Conservation (phyloP, 2,797 vertebrate genomes). For the Ctenopoma multispine region DNA sequence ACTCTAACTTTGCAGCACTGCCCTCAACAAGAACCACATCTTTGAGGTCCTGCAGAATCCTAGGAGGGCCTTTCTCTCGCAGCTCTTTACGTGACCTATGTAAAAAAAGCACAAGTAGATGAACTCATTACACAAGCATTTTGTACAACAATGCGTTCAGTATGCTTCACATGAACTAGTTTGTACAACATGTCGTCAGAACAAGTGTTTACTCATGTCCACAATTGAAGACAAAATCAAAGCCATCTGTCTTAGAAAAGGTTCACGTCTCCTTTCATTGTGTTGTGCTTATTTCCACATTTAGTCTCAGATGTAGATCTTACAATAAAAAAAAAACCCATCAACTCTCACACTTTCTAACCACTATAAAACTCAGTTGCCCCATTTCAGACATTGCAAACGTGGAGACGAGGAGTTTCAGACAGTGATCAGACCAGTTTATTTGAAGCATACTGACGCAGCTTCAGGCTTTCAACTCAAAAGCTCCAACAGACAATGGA, state of each 20-base stretch:
- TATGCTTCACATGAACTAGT: neutral
- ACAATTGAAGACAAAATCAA: neutral
- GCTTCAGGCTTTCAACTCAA: neutral
- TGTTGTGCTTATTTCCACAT: neutral
- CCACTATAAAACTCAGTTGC: no score
- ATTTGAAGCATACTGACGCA: neutral
- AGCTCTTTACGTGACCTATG: conserved; percentile 77
- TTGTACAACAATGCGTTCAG: neutral
- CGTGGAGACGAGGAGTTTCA: neutral
- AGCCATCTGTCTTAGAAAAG: neutral
- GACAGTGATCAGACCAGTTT: neutral
- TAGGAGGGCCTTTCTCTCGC: conserved; percentile 76
- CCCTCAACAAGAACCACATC: conserved; percentile 79
- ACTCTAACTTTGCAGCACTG: conserved; percentile 79
- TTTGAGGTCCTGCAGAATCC: conserved; percentile 79
- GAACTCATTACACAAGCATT: neutral
- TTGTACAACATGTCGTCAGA: neutral
- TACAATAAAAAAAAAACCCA: no score
- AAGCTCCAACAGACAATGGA: neutral
- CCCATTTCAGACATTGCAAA: no score
- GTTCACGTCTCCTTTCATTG: neutral
- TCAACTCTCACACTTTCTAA: no score
- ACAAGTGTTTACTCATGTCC: neutral
- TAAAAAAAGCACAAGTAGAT: neutral
- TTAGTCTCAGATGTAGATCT: no score